A percentile compares a stretch with the other conserved stretches of the same genome.
Conservation (phyloP, 2,888 invertebrate species). For the Allophyes oxyacanthae region DNA sequence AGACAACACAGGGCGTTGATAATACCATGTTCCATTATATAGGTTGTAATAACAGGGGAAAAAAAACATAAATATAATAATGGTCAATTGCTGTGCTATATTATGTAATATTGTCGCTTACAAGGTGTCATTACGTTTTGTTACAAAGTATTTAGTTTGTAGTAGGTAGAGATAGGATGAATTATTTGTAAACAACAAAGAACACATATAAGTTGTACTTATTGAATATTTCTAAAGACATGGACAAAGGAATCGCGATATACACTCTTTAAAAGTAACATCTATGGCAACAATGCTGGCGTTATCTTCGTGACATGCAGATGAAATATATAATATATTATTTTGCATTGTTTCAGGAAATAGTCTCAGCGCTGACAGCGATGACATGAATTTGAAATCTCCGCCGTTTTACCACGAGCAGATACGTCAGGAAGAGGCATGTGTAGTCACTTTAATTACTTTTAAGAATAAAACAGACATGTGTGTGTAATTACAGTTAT, state of each 20-base stretch:
- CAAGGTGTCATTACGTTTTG: not conserved
- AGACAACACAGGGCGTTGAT: slow-evolving; percentile 14
- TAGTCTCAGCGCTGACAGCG: slow-evolving; percentile 18
- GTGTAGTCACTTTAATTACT: slow-evolving; percentile 4
- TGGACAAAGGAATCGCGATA: no score
- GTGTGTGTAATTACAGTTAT: not conserved
- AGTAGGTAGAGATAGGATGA: no score
- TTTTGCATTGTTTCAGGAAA: slow-evolving; percentile 61
- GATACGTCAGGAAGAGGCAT: slow-evolving; percentile 48
- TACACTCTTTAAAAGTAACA: no score
- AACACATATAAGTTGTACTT: no score
- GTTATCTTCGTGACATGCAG: no score
- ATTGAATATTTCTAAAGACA: no score
- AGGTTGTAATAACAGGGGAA: not conserved
- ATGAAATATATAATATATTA: not conserved
- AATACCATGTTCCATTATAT: not conserved
- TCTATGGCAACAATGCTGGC: no score
- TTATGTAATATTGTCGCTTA: not conserved
- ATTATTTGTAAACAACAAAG: no score
- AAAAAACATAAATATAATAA: slow-evolving; percentile 3
- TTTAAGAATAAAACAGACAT: not conserved
- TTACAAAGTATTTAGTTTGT: no score
- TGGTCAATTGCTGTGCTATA: not conserved
- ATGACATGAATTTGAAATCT: slow-evolving; percentile 53
- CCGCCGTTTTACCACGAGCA: slow-evolving; percentile 44